These are phyloP conservation scores for Sinocyclocheilus anshuiensis DNA, from an alignment of 2,113 vertebrate species.

Conservation along the genomic window DNA sequence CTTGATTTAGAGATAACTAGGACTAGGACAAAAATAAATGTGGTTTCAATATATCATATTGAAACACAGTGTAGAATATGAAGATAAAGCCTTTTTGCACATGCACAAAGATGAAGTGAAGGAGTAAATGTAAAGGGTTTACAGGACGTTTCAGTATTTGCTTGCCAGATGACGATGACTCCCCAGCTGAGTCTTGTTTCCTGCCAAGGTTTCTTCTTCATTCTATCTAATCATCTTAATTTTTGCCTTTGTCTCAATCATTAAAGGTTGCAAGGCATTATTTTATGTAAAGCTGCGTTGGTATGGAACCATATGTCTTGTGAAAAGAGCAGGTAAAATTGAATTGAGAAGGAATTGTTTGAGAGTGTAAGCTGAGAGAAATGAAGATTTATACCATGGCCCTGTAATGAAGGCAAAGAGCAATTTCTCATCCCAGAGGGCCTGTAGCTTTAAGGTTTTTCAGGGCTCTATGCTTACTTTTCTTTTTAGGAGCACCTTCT, in stretches of 20 bases:
- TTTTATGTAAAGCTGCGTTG: not conserved
- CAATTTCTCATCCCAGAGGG: not conserved
- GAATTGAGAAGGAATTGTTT: not conserved
- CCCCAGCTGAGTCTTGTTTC: not conserved
- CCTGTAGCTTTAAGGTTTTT: not conserved
- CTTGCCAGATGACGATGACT: not conserved
- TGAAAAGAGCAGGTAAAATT: not conserved
- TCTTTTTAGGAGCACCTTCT: too few relatives aligned
- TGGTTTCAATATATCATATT: slow-evolving; percentile 7
- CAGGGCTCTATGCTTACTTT: too few relatives aligned
- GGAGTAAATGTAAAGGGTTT: not conserved
- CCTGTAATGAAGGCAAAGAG: not conserved
- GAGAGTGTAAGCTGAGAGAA: not conserved
- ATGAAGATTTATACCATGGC: not conserved
- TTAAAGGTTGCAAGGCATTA: not conserved
- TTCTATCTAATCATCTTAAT: not conserved
- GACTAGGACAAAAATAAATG: not conserved
- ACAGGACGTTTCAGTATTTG: not conserved
- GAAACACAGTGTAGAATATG: not conserved
- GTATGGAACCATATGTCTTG: not conserved
- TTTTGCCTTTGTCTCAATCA: not conserved
- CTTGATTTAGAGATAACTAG: not conserved
- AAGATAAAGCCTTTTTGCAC: not conserved
- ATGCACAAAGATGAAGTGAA: not conserved
- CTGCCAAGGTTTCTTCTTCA: not conserved